Base-by-base conservation (phyloP, 2,888 invertebrate species). In the Netelia virgata region DNA sequence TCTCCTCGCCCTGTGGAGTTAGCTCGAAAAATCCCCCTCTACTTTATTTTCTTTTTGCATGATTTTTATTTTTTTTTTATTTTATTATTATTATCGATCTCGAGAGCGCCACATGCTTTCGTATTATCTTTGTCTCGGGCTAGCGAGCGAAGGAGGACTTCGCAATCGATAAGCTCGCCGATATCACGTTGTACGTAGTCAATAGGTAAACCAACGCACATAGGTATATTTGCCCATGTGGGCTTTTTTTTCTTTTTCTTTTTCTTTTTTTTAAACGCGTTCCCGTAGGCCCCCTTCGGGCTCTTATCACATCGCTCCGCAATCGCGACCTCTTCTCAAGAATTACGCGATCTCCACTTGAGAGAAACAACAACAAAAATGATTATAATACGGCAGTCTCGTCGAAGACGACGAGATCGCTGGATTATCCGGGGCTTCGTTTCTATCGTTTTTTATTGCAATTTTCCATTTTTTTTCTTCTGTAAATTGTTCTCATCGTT, bases 121-220 rank as follows among this genome's bases (percentile, higher is more conserved):
- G 11, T 9, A 43, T 68, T 82, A 28, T 80, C 74, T 79, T 69
- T 70, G 3, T 64, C 63, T 57, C 69, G 63, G 20, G 57, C 11
- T 16, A 18, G 18, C 28, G 20, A 57, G 47, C 69, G 41, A 75
- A 72, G 59, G 63, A 80, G 79, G 47, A 82, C 59, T 76, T 53
- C 64, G 70, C 66, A 72, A 78, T 83, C 82, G 82, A 83, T 78
- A 55, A 76, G 76, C 82, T 63, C n/a, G 20, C 20, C 74, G 81
- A 68, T 81, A 73, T 82, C 66, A 64, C 28, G 2, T n/a, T 53
- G 55, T 59, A 5, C 20, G 50, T 68, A 11, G 68, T 16, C 70
- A 70, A 57, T 57, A 57, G 16, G 57, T 57, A 57, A 57, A 57
- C 18, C 16, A 57, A 16, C 16, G n/a, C 57, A 57, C 14, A 14